Evolutionary conservation across 2,888 invertebrate species (phyloP).

Genomic region (Cryptocephalus primarius): DNA sequence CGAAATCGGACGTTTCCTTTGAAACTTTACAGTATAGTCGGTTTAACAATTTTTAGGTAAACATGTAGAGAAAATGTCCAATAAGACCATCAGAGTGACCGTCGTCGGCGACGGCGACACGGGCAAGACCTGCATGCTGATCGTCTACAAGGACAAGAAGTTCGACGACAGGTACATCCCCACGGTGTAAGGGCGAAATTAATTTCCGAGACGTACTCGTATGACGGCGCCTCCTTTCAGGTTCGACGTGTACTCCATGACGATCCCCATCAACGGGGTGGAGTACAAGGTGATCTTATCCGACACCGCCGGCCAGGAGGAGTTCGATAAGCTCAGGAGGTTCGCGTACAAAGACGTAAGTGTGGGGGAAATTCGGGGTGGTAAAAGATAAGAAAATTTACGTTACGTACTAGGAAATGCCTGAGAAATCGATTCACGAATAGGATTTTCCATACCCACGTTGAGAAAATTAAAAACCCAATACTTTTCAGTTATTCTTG

Average conservation of each 20-base stretch:
- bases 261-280: conserved; percentile 61
- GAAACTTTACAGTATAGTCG: too few relatives aligned
- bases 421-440: too few relatives aligned
- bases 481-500: too few relatives aligned
- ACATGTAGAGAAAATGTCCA: conserved; percentile 1
- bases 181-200: conserved; percentile 60
- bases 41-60: too few relatives aligned
- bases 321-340: conserved; percentile 40
- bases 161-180: conserved; percentile 74
- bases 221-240: conserved; percentile 33
- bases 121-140: conserved; percentile 81
- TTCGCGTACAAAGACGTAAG: conserved; percentile 31
- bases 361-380: conserved; percentile 3
- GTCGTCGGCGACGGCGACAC: conserved; percentile 85
- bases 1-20: too few relatives aligned
- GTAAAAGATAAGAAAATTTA: not conserved
- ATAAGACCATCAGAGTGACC: conserved; percentile 60
- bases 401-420: too few relatives aligned
- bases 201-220: conserved; percentile 7
- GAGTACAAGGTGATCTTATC: conserved; percentile 43
- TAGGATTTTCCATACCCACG: too few relatives aligned
- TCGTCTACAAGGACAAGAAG: conserved; percentile 46
- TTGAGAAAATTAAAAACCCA: too few relatives aligned
- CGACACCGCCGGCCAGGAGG: conserved; percentile 36
- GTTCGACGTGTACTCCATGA: conserved; percentile 80